These are phyloP conservation scores for Cercopithecus neglectus DNA, from an alignment of 2,797 vertebrate species.

Conservation along the genomic window DNA sequence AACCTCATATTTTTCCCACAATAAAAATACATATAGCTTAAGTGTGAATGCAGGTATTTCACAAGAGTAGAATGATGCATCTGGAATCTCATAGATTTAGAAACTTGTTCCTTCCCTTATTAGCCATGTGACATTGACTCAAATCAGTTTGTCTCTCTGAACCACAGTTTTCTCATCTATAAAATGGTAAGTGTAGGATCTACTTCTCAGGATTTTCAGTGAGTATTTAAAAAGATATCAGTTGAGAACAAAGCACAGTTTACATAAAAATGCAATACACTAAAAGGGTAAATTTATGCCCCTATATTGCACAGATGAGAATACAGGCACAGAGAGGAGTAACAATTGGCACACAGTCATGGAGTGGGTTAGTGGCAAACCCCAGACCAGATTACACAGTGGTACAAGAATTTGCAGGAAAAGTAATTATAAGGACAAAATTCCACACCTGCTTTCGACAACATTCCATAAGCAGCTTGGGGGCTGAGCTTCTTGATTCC, in stretches of 20 bases:
- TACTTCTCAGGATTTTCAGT: neutral
- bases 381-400: constrained; percentile 52
- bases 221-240: neutral
- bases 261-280: neutral
- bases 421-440: constrained; percentile 49
- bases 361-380: constrained; percentile 32
- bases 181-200: neutral
- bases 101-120: neutral
- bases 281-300: neutral
- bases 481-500: neutral
- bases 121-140: neutral
- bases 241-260: neutral
- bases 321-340: neutral
- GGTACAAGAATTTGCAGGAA: constrained; percentile 40
- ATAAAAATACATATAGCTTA: neutral
- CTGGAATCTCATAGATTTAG: neutral
- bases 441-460: constrained; percentile 61
- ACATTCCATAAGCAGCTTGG: constrained; percentile 32
- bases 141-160: neutral
- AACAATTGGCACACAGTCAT: neutral
- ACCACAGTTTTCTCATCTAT: neutral
- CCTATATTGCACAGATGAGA: neutral
- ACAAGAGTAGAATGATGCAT: neutral
- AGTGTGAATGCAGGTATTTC: neutral
- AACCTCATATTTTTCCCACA: constrained; percentile 7